phyloP scores from a whole-genome alignment of 2,797 vertebrate species.

The Tragopan temminckii region DNA sequence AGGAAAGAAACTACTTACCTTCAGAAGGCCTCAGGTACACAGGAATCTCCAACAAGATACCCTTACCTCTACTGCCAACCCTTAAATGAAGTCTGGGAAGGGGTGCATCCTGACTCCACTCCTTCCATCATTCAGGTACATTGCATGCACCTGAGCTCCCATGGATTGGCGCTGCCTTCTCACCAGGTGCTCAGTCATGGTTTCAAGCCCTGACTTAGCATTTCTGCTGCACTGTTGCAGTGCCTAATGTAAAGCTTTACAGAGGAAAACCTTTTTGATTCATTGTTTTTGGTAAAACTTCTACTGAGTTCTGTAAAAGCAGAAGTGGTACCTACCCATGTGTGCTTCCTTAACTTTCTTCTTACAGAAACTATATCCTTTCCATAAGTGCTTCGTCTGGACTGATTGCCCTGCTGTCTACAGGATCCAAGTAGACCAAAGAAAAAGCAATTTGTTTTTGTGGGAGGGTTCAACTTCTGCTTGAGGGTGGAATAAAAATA shows the following conservation, averaged over 20 bases:
- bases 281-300: background rate
- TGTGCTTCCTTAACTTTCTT: constrained; percentile 83
- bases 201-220: no score
- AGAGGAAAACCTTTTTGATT: background rate
- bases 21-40: no score
- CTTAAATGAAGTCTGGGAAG: no score
- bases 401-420: constrained; percentile 96
- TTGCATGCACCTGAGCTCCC: no score
- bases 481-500: background rate
- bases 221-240: background rate
- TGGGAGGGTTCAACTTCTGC: background rate
- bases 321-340: background rate
- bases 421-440: constrained; percentile 92
- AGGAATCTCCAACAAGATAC: no score
- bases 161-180: no score
- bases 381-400: constrained; percentile 97
- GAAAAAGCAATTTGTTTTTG: background rate
- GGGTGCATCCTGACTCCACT: no score
- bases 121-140: no score
- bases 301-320: background rate
- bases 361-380: constrained; percentile 94
- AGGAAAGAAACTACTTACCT: no score
- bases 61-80: no score
- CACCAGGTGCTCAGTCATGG: no score
- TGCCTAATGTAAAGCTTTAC: background rate